phyloP scores from a whole-genome alignment of 1,140 invertebrate genomes.

The Drosophila parvula region DNA sequence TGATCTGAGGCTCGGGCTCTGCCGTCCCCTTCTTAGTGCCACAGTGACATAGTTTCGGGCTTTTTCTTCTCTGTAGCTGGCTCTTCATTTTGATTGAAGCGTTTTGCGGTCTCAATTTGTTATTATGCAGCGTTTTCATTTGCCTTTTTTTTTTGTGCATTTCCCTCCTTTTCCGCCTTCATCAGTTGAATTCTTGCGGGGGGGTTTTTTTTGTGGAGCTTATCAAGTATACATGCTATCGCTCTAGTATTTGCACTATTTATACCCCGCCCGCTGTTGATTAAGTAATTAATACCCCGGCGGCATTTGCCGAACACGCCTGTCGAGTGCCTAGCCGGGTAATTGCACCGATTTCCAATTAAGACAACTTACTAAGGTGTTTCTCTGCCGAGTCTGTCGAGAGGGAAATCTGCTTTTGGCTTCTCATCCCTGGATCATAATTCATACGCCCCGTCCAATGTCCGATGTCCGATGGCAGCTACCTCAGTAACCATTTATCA shows the following conservation, averaged over 20 bases:
- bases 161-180: slow-evolving; percentile 18
- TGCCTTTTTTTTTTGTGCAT: background rate
- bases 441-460: slow-evolving; percentile 20
- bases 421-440: slow-evolving; percentile 24
- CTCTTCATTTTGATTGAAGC: slow-evolving; percentile 50
- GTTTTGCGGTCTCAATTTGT: slow-evolving; percentile 55
- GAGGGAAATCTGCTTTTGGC: background rate
- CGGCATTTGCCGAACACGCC: slow-evolving; percentile 7
- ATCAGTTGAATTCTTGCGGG: slow-evolving; percentile 50
- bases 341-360: slow-evolving; percentile 52
- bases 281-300: slow-evolving; percentile 53
- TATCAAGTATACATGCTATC: slow-evolving; percentile 37
- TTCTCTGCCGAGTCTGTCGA: background rate
- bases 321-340: slow-evolving; percentile 33
- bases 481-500: slow-evolving; percentile 51
- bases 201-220: background rate
- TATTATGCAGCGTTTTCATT: slow-evolving; percentile 61
- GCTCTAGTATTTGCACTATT: slow-evolving; percentile 26
- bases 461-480: slow-evolving; percentile 21
- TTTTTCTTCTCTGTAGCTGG: background rate
- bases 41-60: slow-evolving; percentile 67
- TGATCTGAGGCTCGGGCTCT: background rate
- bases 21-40: slow-evolving; percentile 26
- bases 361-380: slow-evolving; percentile 16
- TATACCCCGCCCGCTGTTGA: slow-evolving; percentile 28